A percentile compares a stretch with the other conserved stretches of the same genome.
These are phyloP conservation scores for Tetraodon nigroviridis DNA, from an alignment of 2,113 vertebrate genomes.

Conservation along the genomic window DNA sequence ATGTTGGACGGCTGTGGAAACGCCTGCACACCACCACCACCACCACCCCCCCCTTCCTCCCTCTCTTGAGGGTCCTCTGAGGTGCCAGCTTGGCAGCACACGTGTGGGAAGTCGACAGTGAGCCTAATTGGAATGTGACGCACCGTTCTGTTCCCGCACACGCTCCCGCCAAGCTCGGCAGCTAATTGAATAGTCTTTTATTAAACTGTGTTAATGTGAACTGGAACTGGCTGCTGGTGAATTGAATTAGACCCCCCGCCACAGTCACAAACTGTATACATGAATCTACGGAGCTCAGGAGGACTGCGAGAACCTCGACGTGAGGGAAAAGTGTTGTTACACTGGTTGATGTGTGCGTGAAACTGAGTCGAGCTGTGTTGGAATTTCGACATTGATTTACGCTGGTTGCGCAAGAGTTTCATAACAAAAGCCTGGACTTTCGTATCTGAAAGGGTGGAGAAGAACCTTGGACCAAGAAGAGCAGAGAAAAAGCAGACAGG, in stretches of 20 bases:
- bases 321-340: background rate
- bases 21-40: background rate
- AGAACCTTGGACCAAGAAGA: constrained; percentile 11
- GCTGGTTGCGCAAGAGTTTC: no score
- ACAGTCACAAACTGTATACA: constrained; percentile 10
- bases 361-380: constrained; percentile 12
- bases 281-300: constrained; percentile 19
- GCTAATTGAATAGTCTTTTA: constrained; percentile 70
- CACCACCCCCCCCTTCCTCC: no score
- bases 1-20: constrained; percentile 29
- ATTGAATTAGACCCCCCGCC: constrained; percentile 61
- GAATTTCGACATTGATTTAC: background rate
- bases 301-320: constrained; percentile 17
- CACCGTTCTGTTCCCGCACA: constrained; percentile 35
- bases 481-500: constrained; percentile 15
- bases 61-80: no score
- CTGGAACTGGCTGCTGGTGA: constrained; percentile 56
- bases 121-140: constrained; percentile 65
- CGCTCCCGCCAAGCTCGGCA: constrained; percentile 36
- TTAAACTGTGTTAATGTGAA: constrained; percentile 68
- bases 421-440: background rate
- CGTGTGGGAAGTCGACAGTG: constrained; percentile 53
- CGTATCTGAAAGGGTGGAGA: constrained; percentile 27
- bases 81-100: constrained; percentile 44
- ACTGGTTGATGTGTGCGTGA: no score